Base-by-base conservation (phyloP, 2,888 invertebrate species). In the Coremacera marginata region DNA sequence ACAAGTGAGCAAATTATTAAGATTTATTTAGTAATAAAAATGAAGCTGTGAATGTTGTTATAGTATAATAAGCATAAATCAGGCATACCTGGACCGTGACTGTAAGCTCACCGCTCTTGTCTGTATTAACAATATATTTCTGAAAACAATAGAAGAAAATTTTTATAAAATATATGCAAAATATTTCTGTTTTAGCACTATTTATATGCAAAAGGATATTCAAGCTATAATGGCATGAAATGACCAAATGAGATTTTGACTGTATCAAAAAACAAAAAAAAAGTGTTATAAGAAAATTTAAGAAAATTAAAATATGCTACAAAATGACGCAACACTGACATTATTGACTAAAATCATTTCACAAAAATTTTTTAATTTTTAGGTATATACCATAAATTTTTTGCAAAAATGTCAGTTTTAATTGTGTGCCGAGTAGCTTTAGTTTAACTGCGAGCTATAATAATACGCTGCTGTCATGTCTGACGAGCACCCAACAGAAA, bases 71-170 rank as follows among this genome's bases (percentile, higher is more conserved):
- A 22, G 34, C 25, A 19, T 27, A 55, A 44, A 72, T 75, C 16
- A 80, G 76, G 63, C 83, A 84, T 89, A 94, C 95, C 93, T 95
- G 94, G 31, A 95, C 94, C 84, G 94, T 94, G 3, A 95, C 94
- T 81, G 93, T 93, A 67, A 95, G 91, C 82, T 94, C 93, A 55
- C 95, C 95, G 85, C 94, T 93, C 83, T 93, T 91, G 85, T 94
- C 94, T 67, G 94, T 94, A 86, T 92, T 93, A 84, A 94, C 93
- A 81, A 93, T 92, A 90, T 94, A 94, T 92, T 93, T 94, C 94
- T 94, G 92, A 31, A 7, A 52, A 14, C 49, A 37, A 8, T 0
- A 63, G 60, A 74, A 65, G 7, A n/a, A 27, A 55, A 70, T 9
- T 25, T 4, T 14, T 3, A 49, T 25, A 19, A 14, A 37, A 11